A percentile compares a stretch with the other conserved stretches of the same genome.
Evolutionary conservation across 1,140 invertebrate genomes (phyloP).

Genomic region (Drosophila cardini): DNA sequence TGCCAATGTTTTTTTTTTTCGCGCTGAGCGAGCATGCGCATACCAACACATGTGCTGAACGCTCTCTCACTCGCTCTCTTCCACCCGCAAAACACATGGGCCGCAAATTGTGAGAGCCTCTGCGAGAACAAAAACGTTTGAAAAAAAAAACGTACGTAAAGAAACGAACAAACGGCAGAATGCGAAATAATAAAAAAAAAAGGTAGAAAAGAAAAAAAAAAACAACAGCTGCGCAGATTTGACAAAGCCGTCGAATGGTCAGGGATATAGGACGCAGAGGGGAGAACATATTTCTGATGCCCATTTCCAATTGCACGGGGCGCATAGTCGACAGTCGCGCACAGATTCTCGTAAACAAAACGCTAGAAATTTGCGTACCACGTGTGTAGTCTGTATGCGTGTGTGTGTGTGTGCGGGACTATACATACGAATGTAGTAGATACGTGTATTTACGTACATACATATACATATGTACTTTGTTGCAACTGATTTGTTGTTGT

Average conservation of each 20-base stretch:
- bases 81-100: constrained; percentile 50
- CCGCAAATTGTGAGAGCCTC: constrained; percentile 24
- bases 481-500: constrained; percentile 42
- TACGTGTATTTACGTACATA: constrained; percentile 8
- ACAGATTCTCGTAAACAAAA: constrained; percentile 58
- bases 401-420: constrained; percentile 15
- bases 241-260: constrained; percentile 60
- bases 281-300: constrained; percentile 19
- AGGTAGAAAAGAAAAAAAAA: constrained; percentile 26
- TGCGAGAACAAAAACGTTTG: constrained; percentile 60
- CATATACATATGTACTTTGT: constrained; percentile 30
- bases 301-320: constrained; percentile 46
- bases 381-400: constrained; percentile 58
- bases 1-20: constrained; percentile 67
- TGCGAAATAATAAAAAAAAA: constrained; percentile 41
- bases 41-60: constrained; percentile 57
- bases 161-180: constrained; percentile 33
- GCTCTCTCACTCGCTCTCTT: constrained; percentile 24
- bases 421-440: constrained; percentile 3
- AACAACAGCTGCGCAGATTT: constrained; percentile 72
- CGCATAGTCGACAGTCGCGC: constrained; percentile 45
- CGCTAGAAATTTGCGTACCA: constrained; percentile 70
- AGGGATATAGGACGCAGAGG: constrained; percentile 18
- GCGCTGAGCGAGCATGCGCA: constrained; percentile 70
- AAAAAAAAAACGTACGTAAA: constrained; percentile 47